A percentile compares a stretch with the other conserved stretches of the same genome.
These are phyloP conservation scores for Chrysolina americana DNA, from an alignment of 2,888 invertebrate species.

Conservation along the genomic window DNA sequence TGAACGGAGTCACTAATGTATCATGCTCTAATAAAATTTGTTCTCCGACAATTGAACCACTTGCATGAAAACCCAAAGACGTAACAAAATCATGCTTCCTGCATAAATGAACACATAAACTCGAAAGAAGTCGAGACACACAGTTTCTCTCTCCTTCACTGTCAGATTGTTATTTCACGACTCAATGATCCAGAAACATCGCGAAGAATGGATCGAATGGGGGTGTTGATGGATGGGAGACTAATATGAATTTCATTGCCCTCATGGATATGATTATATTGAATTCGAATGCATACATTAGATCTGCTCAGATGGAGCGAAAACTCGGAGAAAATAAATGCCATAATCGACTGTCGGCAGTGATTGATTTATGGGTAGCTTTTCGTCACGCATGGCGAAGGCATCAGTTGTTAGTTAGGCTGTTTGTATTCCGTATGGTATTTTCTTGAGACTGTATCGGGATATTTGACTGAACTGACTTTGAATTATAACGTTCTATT, in stretches of 20 bases:
- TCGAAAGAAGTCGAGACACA: no score
- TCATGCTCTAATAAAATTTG: no score
- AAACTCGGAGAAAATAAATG: conserved; percentile 4
- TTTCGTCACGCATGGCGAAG: conserved; percentile 2
- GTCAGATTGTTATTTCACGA: conserved; percentile 47
- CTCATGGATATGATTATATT: conserved; percentile 29
- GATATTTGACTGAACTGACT: no score
- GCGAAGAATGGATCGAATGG: conserved; percentile 32
- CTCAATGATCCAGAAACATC: conserved; percentile 46
- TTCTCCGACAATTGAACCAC: no score
- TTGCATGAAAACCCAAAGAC: no score
- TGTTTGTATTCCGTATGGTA: no score
- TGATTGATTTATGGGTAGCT: conserved; percentile 6
- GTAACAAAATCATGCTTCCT: no score
- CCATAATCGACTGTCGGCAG: conserved; percentile 6
- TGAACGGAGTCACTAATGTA: no score
- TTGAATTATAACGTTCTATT: no score
- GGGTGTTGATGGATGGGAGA: conserved; percentile 47
- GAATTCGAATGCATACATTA: conserved; percentile 45
- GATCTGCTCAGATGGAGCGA: conserved; percentile 27
- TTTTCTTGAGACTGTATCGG: no score
- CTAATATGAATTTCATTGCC: conserved; percentile 49
- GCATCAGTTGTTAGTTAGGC: no score
- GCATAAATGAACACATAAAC: no score
- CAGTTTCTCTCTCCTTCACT: neutral